Evolutionary conservation across 2,113 vertebrate genomes (phyloP).

Genomic region (Carettochelys insculpta): DNA sequence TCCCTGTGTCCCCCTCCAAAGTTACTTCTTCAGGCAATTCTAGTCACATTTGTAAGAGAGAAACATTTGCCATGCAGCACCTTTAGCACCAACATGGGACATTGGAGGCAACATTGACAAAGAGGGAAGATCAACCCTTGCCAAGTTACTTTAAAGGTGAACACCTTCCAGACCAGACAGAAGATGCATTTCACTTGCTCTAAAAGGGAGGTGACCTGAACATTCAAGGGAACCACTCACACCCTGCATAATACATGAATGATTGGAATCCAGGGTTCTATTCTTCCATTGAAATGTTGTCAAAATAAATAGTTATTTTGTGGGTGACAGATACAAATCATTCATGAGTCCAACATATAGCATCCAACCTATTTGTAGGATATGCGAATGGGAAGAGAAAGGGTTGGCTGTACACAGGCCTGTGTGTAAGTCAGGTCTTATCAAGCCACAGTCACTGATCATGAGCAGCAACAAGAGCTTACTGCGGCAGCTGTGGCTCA

Average conservation of each 20-base stretch:
- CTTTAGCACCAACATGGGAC: background rate
- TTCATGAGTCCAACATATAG: conserved; percentile 38
- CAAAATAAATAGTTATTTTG: background rate
- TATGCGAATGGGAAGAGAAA: conserved; percentile 10
- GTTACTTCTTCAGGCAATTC: background rate
- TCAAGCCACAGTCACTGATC: conserved; percentile 4
- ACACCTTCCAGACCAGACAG: background rate
- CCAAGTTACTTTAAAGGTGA: background rate
- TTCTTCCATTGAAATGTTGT: conserved; percentile 28
- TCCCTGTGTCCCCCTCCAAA: background rate
- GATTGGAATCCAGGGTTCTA: background rate
- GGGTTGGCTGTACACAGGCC: background rate
- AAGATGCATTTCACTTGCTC: background rate
- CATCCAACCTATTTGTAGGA: background rate
- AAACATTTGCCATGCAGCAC: background rate
- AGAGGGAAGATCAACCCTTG: background rate
- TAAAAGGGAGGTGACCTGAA: background rate
- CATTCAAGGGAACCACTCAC: background rate
- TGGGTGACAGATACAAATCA: background rate
- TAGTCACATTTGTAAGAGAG: background rate
- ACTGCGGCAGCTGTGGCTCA: conserved; percentile 1
- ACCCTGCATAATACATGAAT: background rate
- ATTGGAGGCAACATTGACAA: background rate
- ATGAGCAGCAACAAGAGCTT: background rate
- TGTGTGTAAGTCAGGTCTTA: background rate